These are phyloP conservation scores for Chrysaora quinquecirrha DNA, from an alignment of 30 jellyfish, hydroid and myxozoan genomes.

Conservation along the genomic window DNA sequence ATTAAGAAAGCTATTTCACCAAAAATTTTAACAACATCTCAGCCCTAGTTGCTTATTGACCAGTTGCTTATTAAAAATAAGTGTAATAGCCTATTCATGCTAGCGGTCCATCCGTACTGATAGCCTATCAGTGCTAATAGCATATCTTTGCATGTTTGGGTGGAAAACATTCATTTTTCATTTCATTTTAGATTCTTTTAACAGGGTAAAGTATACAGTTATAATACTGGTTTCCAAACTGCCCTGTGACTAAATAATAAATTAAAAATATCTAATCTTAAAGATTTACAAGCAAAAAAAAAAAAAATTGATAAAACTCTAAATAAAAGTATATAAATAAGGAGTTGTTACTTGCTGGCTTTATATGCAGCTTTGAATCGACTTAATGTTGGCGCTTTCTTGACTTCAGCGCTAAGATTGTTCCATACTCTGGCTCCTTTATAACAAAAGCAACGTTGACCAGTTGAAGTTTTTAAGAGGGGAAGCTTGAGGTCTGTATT, in stretches of 20 bases:
- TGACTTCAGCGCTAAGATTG: not conserved
- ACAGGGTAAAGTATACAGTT: conserved; percentile 10
- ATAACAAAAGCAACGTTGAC: conserved; percentile 14
- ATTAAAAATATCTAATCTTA: not conserved
- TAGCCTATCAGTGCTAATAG: too few relatives aligned
- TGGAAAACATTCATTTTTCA: too few relatives aligned
- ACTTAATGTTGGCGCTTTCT: conserved; percentile 1
- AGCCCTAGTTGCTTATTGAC: too few relatives aligned
- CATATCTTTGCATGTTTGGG: too few relatives aligned
- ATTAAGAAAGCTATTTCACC: too few relatives aligned
- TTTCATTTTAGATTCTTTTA: not conserved
- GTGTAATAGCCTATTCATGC: too few relatives aligned
- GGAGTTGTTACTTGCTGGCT: conserved; percentile 1
- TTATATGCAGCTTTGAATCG: not conserved
- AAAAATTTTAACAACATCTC: too few relatives aligned
- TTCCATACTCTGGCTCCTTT: not conserved
- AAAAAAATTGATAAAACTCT: not conserved
- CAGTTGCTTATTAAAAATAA: too few relatives aligned
- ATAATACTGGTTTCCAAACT: conserved; percentile 14
- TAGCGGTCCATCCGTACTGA: too few relatives aligned
- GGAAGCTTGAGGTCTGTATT: conserved; percentile 3
- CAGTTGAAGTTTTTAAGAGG: conserved; percentile 11
- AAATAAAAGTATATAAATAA: too few relatives aligned
- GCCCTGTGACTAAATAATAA: conserved; percentile 10
- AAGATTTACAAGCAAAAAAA: not conserved